phyloP scores from a whole-genome alignment of 2,113 vertebrate genomes.

The Condylura cristata region DNA sequence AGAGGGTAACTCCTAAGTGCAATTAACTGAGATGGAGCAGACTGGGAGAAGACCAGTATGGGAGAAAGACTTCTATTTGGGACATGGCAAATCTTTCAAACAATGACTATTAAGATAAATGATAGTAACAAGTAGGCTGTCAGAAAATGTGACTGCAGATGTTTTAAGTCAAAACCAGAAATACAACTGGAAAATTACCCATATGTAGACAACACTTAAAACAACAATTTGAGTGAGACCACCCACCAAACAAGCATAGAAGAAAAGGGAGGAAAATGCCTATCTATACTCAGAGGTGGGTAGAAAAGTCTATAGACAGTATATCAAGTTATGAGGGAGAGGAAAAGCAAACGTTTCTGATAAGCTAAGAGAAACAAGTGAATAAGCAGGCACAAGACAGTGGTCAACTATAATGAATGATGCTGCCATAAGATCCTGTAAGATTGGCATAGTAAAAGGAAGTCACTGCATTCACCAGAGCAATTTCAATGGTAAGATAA shows the following conservation, averaged over 20 bases:
- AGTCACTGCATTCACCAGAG: not conserved
- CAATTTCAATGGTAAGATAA: not conserved
- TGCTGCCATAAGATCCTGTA: not conserved
- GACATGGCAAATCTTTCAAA: constrained; percentile 1
- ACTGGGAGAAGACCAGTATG: not conserved
- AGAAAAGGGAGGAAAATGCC: not conserved
- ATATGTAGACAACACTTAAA: not conserved
- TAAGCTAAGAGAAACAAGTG: constrained; percentile 4
- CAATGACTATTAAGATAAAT: not conserved
- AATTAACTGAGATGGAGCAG: not conserved
- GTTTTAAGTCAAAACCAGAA: not conserved
- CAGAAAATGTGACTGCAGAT: not conserved
- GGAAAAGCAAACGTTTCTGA: not conserved
- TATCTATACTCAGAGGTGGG: not conserved
- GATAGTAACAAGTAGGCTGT: not conserved
- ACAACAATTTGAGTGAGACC: not conserved
- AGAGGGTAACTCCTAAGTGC: not conserved
- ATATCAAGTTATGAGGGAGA: not conserved
- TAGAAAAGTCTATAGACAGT: not conserved
- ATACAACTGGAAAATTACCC: not conserved
- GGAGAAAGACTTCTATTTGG: constrained; percentile 5
- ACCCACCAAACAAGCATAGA: not conserved
- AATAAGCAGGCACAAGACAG: constrained; percentile 12
- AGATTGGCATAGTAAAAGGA: not conserved
- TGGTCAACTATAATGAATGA: not conserved